Evolutionary conservation across 2,113 vertebrate genomes (phyloP).

Genomic region (Pseudopodoces humilis): DNA sequence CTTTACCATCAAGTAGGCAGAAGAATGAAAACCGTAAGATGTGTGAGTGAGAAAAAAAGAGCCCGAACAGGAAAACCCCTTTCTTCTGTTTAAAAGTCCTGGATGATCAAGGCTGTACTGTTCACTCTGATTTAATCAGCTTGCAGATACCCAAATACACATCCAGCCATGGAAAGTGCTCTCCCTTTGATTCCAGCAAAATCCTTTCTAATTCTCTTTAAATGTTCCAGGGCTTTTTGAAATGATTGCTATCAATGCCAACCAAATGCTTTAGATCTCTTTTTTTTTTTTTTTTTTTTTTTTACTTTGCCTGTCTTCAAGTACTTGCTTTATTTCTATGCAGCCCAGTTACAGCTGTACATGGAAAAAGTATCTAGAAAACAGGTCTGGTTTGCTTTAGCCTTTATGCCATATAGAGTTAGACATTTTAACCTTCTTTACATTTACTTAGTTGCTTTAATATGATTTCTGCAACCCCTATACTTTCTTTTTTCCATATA

Average conservation of each 20-base stretch:
- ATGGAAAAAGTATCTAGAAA: constrained; percentile 15
- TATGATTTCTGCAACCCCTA: not conserved
- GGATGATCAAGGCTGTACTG: constrained; percentile 24
- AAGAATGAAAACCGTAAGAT: not conserved
- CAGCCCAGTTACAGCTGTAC: not conserved
- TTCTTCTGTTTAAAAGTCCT: constrained; percentile 36
- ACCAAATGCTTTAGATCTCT: constrained; percentile 48
- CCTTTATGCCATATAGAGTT: not conserved
- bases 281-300: not conserved
- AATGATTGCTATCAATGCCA: constrained; percentile 63
- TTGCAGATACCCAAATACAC: not conserved
- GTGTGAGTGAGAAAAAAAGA: not conserved
- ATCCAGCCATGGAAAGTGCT: constrained; percentile 12
- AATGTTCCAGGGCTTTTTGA: constrained; percentile 63
- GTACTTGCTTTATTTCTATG: constrained; percentile 36
- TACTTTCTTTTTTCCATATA: not conserved
- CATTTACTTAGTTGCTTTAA: constrained; percentile 44
- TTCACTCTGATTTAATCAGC: constrained; percentile 13
- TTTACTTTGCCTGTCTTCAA: constrained; percentile 29
- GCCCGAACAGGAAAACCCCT: constrained; percentile 24
- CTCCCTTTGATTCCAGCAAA: constrained; percentile 61
- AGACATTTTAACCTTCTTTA: constrained; percentile 27
- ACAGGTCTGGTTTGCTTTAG: constrained; percentile 61
- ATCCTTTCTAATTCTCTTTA: constrained; percentile 67
- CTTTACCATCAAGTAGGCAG: not conserved